These are phyloP conservation scores for Acrobasis consociella DNA, from an alignment of 2,888 invertebrate species.

Conservation along the genomic window DNA sequence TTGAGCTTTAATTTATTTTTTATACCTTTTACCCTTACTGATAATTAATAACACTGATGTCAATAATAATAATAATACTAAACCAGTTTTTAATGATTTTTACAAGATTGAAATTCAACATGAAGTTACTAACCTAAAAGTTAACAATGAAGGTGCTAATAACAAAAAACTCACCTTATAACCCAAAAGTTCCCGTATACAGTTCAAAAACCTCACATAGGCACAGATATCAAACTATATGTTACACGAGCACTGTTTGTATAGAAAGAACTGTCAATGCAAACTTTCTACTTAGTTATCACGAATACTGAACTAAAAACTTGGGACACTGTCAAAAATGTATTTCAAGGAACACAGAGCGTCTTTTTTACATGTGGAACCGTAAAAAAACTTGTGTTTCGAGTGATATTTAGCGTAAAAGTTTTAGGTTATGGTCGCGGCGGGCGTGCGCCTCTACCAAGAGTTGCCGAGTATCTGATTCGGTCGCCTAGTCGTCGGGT, in stretches of 20 bases:
- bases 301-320: constrained; percentile 27
- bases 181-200: constrained; percentile 51
- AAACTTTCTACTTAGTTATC: constrained; percentile 55
- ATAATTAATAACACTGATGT: neutral
- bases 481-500: constrained; percentile 31
- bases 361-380: constrained; percentile 42
- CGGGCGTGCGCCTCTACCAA: constrained; percentile 43
- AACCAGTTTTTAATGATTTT: neutral
- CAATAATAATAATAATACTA: neutral
- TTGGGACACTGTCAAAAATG: constrained; percentile 26
- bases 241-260: constrained; percentile 48
- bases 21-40: neutral
- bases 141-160: constrained; percentile 18
- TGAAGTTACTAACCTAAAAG: constrained; percentile 2
- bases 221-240: constrained; percentile 52
- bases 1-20: neutral
- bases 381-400: constrained; percentile 50
- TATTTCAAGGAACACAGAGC: constrained; percentile 32
- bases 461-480: constrained; percentile 53
- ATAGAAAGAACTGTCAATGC: constrained; percentile 50
- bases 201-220: constrained; percentile 54
- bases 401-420: constrained; percentile 53
- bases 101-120: neutral
- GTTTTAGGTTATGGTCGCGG: constrained; percentile 41
- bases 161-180: constrained; percentile 45